Evolutionary conservation across 2,113 vertebrate genomes (phyloP).

Genomic region (Athene noctua): DNA sequence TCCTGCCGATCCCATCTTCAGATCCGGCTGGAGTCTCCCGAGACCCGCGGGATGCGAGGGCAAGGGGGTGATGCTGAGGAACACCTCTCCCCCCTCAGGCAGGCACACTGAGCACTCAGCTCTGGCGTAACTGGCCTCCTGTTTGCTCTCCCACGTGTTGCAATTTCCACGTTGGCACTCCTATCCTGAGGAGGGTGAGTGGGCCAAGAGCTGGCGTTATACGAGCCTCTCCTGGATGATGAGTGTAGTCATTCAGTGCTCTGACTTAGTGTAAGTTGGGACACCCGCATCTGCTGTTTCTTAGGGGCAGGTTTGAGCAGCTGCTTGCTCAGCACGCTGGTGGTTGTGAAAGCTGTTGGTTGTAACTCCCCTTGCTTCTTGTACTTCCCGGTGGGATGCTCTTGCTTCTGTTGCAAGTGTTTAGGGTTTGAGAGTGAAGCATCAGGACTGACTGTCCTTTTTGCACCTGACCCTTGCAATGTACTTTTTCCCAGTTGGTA

Average conservation of each 20-base stretch:
- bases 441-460: not conserved
- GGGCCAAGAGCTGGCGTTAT: not conserved
- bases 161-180: fast-evolving
- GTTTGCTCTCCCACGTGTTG: fast-evolving
- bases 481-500: not conserved
- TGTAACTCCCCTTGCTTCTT: not conserved
- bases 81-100: fast-evolving
- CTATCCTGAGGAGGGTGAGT: fast-evolving
- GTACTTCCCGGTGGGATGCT: fast-evolving
- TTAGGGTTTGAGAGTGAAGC: not conserved
- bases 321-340: fast-evolving
- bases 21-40: not conserved
- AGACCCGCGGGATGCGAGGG: fast-evolving
- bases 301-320: fast-evolving
- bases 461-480: not conserved
- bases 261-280: fast-evolving
- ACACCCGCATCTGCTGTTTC: not conserved
- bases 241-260: fast-evolving
- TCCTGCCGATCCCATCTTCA: not conserved
- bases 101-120: not conserved
- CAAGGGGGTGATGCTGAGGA: not conserved
- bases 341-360: fast-evolving
- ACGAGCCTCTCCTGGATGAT: not conserved
- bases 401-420: not conserved
- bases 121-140: fast-evolving